Base-by-base conservation (phyloP, 2,113 vertebrate genomes). In the Gambusia affinis region DNA sequence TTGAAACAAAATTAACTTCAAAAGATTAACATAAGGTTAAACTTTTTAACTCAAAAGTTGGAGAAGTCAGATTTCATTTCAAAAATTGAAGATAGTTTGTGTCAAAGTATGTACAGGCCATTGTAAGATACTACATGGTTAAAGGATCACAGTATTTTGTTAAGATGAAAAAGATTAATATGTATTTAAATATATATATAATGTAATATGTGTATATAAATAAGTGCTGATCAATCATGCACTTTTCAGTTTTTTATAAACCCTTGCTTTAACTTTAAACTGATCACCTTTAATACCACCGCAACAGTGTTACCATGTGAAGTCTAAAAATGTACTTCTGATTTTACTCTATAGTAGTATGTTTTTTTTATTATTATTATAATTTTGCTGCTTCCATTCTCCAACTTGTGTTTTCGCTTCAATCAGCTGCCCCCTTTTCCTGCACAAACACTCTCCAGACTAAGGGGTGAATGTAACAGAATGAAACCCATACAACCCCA, bases 401-500 rank as follows among this genome's bases (percentile, higher is more conserved):
- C 29, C 30, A 31, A 35, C 70, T 30, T 30, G 66, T 82, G 85
- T 89, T 89, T 90, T 89, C 80, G 66, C 74, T 87, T 89, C 86
- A 81, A 81, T 91, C 88, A 68, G 35, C 81, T 68, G 69, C 61
- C 60, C 70, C 60, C 22, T 64, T 67, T 73, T 67, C 60, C 63
- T 29, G 4, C 39, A 72, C 73, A 76, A 79, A 79, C 10, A 22
- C 86, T 79, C 73, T 62, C 80, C 66, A 88, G 73, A 57, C 86
- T 67, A 74, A 71, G 79, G n/a, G 72, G 86, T 86, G 89, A 92
- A 90, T 85, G 85, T 82, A 85, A 89, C 88, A 85, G 91, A 92
- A 90, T 84, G 77, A 90, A 88, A 80, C 37, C 87, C 76, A 91
- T 93, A 91, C 87, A 93, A 60, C 83, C 81, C 78, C 87, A 88